phyloP scores from a whole-genome alignment of 2,113 vertebrate genomes.

The Pungitius pungitius region DNA sequence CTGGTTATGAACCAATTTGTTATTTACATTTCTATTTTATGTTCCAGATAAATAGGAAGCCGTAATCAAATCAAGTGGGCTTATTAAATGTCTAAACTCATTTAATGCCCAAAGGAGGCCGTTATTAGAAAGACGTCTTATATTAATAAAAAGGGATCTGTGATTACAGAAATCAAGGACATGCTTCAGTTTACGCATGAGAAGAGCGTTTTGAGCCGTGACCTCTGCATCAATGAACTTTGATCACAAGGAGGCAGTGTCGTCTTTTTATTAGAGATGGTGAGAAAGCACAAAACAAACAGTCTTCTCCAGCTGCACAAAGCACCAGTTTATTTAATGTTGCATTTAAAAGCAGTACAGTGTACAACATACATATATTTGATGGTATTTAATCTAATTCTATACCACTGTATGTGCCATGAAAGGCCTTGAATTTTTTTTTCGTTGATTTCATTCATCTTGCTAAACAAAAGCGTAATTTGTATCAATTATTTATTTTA shows the following conservation, averaged over 20 bases:
- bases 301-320: neutral
- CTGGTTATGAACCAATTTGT: neutral
- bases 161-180: too few relatives aligned
- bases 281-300: neutral
- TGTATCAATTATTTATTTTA: neutral
- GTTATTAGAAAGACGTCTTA: neutral
- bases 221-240: neutral
- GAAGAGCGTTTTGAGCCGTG: neutral
- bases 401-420: neutral
- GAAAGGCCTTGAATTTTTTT: neutral
- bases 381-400: neutral
- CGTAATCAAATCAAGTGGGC: neutral
- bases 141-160: too few relatives aligned
- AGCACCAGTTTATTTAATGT: neutral
- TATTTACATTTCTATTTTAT: neutral
- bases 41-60: neutral
- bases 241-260: slow-evolving; percentile 52
- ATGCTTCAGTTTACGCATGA: neutral
- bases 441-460: neutral
- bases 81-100: neutral
- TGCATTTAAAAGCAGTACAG: neutral
- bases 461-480: neutral
- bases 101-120: neutral
- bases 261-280: neutral
- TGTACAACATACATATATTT: neutral